Evolutionary conservation across 2,113 vertebrate genomes (phyloP), one percentile per base, ranked within the genome.

Genomic region (Zootoca vivipara): DNA sequence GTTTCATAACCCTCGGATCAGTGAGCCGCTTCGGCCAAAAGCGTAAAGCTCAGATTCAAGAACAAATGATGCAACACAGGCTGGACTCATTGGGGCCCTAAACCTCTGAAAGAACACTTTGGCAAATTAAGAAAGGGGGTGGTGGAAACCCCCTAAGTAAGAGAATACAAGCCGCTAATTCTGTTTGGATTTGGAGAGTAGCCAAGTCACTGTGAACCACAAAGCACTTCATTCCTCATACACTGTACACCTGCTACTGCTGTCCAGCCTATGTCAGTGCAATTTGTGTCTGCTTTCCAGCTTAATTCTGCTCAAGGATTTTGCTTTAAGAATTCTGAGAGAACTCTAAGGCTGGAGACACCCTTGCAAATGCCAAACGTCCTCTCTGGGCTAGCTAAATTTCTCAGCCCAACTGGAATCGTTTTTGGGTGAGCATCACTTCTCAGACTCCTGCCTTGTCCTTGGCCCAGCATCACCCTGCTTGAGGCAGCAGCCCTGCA

Each of bases 1-100:
- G 73, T 88, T 83, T 83, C 72, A 58, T 83, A 78, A 88, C 40
- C n/a, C 40, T 78, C 16, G 40, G 35, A 40, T 64, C 70, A 24
- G 33, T 9, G 33, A 16, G 13, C 52, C 4, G 30, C 72, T 78
- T 35, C 58, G 30, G 87, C 81, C 81, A 78, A 83, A 83, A 78
- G 33, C 0, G 0, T 67, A 78, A 78, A 30, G 42, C 79, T 83
- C 38, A 35, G 64, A 52, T 88, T 78, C 58, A 46, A 52, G 38
- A 86, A 35, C 58, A 78, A 82, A 69, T 69, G 33, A 74, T 42
- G 67, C 62, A 64, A 62, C 62, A 65, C 62, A 69, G n/a, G 22
- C 22, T 38, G 10, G 24, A 10, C 33, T 56, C 62, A 28, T 20
- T 56, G 24, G n/a, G 3, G n/a, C n/a, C 73, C n/a, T 77, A 67